Conservation (phyloP, 2,797 vertebrate species). For the Pyrrhura leucotis region DNA sequence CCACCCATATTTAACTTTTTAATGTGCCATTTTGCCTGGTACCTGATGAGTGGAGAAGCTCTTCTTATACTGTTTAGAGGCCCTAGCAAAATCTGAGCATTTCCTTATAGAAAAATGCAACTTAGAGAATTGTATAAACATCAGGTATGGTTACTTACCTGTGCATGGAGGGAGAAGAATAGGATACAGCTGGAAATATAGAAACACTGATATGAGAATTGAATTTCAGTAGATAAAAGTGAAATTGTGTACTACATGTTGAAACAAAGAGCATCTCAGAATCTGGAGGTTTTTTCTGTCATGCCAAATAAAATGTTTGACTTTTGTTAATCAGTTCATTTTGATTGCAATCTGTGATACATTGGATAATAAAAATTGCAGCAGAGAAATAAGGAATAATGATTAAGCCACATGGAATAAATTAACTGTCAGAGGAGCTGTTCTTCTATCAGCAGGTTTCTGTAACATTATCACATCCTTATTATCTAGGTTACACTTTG, state of each 20-base stretch:
- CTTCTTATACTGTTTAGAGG: not conserved
- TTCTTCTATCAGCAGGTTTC: conserved; percentile 63
- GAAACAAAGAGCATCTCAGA: not conserved
- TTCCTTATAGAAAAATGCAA: not conserved
- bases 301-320: not conserved
- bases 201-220: not conserved
- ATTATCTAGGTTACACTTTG: conserved; percentile 67
- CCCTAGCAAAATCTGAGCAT: not conserved
- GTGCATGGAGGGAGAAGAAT: not conserved
- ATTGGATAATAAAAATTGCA: conserved; percentile 27
- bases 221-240: not conserved
- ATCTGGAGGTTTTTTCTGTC: not conserved
- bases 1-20: not conserved
- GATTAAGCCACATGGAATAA: conserved; percentile 47
- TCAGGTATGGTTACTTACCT: not conserved
- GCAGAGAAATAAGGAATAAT: conserved; percentile 46
- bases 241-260: not conserved
- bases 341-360: conserved; percentile 14
- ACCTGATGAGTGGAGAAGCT: no score
- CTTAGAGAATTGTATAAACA: not conserved
- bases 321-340: not conserved
- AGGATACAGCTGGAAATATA: not conserved
- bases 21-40: not conserved
- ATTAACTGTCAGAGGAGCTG: conserved; percentile 63
- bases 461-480: conserved; percentile 67